These are phyloP conservation scores for Ecliptopera silaceata DNA, from an alignment of 2,888 invertebrate species.

Conservation along the genomic window DNA sequence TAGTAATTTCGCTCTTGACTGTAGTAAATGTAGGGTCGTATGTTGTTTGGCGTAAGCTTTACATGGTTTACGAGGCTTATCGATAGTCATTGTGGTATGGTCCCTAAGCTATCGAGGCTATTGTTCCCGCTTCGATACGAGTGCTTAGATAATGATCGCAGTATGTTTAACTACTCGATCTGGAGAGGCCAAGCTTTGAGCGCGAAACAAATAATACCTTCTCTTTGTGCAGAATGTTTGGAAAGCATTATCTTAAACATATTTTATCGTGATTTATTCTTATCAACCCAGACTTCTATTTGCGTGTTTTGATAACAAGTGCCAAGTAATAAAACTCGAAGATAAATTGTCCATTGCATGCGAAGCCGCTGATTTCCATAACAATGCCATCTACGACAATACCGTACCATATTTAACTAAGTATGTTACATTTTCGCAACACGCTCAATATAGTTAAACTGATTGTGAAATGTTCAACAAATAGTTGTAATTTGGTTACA, in stretches of 20 bases:
- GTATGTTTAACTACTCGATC: conserved; percentile 36
- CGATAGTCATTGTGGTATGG: conserved; percentile 59
- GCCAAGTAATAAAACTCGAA: conserved; percentile 17
- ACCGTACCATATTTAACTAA: conserved; percentile 18
- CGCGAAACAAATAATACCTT: conserved; percentile 1
- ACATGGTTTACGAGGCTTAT: conserved; percentile 61
- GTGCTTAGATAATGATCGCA: conserved; percentile 60
- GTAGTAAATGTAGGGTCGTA: conserved; percentile 12
- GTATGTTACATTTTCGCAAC: conserved; percentile 55
- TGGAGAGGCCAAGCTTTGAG: conserved; percentile 38
- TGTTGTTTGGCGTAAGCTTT: neutral
- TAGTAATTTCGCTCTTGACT: conserved; percentile 8
- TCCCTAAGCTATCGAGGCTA: conserved; percentile 55
- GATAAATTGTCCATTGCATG: conserved; percentile 36
- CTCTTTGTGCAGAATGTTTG: conserved; percentile 9
- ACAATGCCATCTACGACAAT: conserved; percentile 51
- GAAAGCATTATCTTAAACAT: conserved; percentile 14
- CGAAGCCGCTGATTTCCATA: conserved; percentile 55
- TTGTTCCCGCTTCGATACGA: conserved; percentile 64
- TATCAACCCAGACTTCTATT: conserved; percentile 28
- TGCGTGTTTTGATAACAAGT: conserved; percentile 18
- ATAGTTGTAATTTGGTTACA: conserved; percentile 56
- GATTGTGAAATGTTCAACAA: conserved; percentile 57
- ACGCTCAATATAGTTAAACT: conserved; percentile 46
- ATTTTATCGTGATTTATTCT: conserved; percentile 11